Percentiles rank a stretch among this genome's conserved stretches.
Evolutionary conservation across 2,888 invertebrate genomes (phyloP).

Genomic region (Caenorhabditis japonica): DNA sequence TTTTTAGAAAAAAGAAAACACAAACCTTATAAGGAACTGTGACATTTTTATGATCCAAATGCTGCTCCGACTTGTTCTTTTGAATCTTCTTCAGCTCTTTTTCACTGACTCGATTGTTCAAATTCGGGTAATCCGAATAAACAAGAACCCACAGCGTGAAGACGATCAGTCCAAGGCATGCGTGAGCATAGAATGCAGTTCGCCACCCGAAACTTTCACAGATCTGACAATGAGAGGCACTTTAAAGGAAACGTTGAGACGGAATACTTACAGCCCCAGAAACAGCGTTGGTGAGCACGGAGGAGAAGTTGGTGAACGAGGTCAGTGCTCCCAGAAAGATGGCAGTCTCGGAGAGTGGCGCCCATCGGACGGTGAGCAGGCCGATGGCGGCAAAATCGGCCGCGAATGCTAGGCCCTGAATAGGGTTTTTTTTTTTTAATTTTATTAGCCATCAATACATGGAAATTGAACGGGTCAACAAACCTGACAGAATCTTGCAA

Average conservation of each 20-base stretch:
- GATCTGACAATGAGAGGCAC: slow-evolving; percentile 45
- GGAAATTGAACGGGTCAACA: not conserved
- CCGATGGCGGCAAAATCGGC: slow-evolving; percentile 71
- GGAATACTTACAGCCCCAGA: slow-evolving; percentile 64
- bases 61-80: slow-evolving; percentile 68
- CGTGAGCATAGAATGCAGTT: slow-evolving; percentile 71
- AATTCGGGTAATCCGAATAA: slow-evolving; percentile 63
- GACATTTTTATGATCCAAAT: slow-evolving; percentile 64
- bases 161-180: slow-evolving; percentile 37
- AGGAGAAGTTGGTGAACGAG: slow-evolving; percentile 69
- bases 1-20: slow-evolving; percentile 45
- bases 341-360: slow-evolving; percentile 68
- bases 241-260: not conserved
- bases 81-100: slow-evolving; percentile 65
- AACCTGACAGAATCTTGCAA: slow-evolving; percentile 62
- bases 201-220: slow-evolving; percentile 70
- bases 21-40: slow-evolving; percentile 62
- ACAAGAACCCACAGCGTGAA: slow-evolving; percentile 59
- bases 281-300: slow-evolving; percentile 67
- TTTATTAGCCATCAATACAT: slow-evolving; percentile 4
- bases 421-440: not conserved
- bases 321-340: slow-evolving; percentile 71
- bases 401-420: slow-evolving; percentile 62
- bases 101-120: slow-evolving; percentile 46
- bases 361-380: slow-evolving; percentile 69